A percentile compares a stretch with the other conserved stretches of the same genome.
phyloP scores from a whole-genome alignment of 2,797 vertebrate genomes.

The Iguana delicatissima region DNA sequence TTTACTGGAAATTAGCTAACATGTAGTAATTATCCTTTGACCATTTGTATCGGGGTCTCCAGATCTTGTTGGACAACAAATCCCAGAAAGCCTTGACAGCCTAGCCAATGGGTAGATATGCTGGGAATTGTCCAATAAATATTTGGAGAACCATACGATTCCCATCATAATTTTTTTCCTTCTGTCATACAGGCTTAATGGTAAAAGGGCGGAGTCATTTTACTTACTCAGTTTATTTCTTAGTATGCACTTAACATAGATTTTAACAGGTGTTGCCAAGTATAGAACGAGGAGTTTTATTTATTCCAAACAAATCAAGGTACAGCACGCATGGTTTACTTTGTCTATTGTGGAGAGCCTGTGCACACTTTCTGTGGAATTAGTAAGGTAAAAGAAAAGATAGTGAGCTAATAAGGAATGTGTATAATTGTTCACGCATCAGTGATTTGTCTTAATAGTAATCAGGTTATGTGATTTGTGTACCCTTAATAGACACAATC shows the following conservation, averaged over 20 bases:
- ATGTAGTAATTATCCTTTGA: background rate
- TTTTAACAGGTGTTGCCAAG: background rate
- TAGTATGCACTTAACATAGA: background rate
- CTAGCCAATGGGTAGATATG: no score
- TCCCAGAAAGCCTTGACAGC: no score
- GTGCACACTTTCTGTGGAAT: background rate
- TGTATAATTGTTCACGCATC: background rate
- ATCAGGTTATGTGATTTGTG: background rate
- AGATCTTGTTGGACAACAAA: no score
- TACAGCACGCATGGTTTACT: background rate
- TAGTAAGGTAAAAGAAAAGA: background rate
- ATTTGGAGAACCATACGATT: no score
- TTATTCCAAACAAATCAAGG: background rate
- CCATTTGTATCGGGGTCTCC: no score
- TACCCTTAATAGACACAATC: background rate
- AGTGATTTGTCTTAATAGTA: background rate
- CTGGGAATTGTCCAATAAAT: no score
- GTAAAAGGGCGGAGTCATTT: background rate
- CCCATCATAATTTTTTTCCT: background rate
- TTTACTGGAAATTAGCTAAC: background rate
- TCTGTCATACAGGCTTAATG: no score
- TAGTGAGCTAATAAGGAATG: background rate
- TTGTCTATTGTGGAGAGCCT: background rate
- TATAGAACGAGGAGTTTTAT: background rate
- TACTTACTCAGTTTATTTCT: background rate